Evolutionary conservation across 2,888 invertebrate genomes (phyloP).

Genomic region (Acleris cristana): DNA sequence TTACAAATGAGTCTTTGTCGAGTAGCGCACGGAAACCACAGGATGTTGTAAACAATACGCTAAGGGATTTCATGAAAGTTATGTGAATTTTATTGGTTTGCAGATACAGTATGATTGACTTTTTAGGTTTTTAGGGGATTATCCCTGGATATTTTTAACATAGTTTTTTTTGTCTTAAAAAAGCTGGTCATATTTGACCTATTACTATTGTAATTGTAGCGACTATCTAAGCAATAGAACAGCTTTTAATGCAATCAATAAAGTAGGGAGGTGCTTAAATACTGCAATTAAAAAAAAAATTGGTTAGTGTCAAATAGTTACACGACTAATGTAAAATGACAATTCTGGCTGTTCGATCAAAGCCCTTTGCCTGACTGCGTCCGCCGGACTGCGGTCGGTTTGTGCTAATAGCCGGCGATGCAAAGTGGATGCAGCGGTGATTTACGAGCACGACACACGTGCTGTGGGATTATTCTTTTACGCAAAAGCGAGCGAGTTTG

Average conservation of each 20-base stretch:
- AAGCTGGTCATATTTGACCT: too few species aligned
- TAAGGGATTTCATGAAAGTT: not conserved
- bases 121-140: too few species aligned
- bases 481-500: too few species aligned
- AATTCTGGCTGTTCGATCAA: not conserved
- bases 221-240: too few species aligned
- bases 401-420: conserved; percentile 64
- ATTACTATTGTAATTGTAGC: too few species aligned
- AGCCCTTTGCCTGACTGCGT: not conserved
- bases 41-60: conserved; percentile 8
- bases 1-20: conserved; percentile 37
- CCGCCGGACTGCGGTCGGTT: conserved; percentile 44
- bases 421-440: conserved; percentile 65
- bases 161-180: too few species aligned
- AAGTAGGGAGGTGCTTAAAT: too few species aligned
- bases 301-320: not conserved
- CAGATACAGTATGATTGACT: too few species aligned
- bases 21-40: conserved; percentile 21
- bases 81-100: too few species aligned
- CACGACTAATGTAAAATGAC: not conserved
- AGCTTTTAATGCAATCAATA: too few species aligned
- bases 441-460: conserved; percentile 63
- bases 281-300: too few species aligned
- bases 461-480: conserved; percentile 3
- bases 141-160: too few species aligned